Evolutionary conservation across 30 jellyfish, hydroid and myxozoan genomes (phyloP).

Genomic region (Aurelia aurita complex sp. Pacific): DNA sequence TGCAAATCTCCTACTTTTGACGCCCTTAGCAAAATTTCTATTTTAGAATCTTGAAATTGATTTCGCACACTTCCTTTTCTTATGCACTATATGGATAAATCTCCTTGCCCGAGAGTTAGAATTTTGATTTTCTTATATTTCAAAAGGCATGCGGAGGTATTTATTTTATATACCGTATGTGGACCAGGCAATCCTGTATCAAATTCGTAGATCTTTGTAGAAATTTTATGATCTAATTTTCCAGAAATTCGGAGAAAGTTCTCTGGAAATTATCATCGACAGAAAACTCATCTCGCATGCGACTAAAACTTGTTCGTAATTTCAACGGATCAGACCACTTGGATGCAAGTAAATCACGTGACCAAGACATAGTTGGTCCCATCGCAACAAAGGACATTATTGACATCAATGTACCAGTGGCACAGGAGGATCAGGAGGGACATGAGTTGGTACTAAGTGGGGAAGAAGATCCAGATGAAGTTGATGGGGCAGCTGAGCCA

Average conservation of each 20-base stretch:
- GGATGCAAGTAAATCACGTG: slow-evolving; percentile 79
- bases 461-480: slow-evolving; percentile 77
- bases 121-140: too few relatives aligned
- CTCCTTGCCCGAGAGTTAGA: too few relatives aligned
- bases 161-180: too few relatives aligned
- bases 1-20: too few relatives aligned
- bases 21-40: too few relatives aligned
- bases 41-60: too few relatives aligned
- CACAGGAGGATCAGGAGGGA: slow-evolving; percentile 49
- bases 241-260: slow-evolving; percentile 46
- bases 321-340: slow-evolving; percentile 61
- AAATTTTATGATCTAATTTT: not conserved
- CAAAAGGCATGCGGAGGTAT: too few relatives aligned
- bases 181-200: too few relatives aligned
- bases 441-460: slow-evolving; percentile 54
- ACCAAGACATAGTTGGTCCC: slow-evolving; percentile 22
- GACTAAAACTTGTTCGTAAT: slow-evolving; percentile 73
- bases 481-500: slow-evolving; percentile 50
- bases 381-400: slow-evolving; percentile 27
- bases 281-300: slow-evolving; percentile 93
- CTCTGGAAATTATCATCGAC: slow-evolving; percentile 83
- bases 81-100: too few relatives aligned
- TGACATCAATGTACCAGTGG: slow-evolving; percentile 40
- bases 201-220: not conserved
- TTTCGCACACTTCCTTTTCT: too few relatives aligned